Evolutionary conservation across 2,888 invertebrate genomes (phyloP), one percentile per base, ranked within the genome.

Genomic region (Ennomos fuscantarius): DNA sequence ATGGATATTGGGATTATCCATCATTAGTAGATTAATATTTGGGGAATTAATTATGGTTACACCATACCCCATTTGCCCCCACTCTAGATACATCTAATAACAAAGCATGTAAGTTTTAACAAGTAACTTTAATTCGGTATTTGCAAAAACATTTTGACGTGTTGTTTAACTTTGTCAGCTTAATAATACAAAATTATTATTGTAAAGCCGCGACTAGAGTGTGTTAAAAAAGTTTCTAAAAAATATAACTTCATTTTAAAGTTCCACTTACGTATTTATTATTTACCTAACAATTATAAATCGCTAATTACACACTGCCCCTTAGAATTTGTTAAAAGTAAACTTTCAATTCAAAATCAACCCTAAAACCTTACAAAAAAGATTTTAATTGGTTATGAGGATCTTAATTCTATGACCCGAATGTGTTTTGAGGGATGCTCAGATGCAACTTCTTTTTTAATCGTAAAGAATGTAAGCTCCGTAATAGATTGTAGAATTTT

Each of bases 351-450:
- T 45, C 1, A 79, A 76, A 70, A 46, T 60, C 40, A 62, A 66
- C 75, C 65, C 53, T 79, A 78, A 55, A 8, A 1, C 9, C 1
- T 12, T 0, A 0, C 1, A 0, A 0, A 62, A 68, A 81, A 60
- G 69, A 66, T 62, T 58, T 36, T 66, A 49, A 51, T 57, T 37
- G 31, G 32, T 3, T 47, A 49, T 37, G 51, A 35, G 34, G 35
- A 34, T 33, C 48, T 61, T 58, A 59, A 55, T 67, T 67, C 65
- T 60, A 63, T 60, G 55, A 56, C 47, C 12, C 48, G 83, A 89
- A 87, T 85, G 83, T 85, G 78, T 85, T 81, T 81, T 82, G 86
- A 89, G 91, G 90, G 92, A 91, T 91, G 92, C 81, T 89, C 91
- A 84, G 83, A 89, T 91, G 90, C 89, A 87, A 81, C 76, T 75